Evolutionary conservation across 2,888 invertebrate genomes (phyloP).

Genomic region (Micropterix aruncella): DNA sequence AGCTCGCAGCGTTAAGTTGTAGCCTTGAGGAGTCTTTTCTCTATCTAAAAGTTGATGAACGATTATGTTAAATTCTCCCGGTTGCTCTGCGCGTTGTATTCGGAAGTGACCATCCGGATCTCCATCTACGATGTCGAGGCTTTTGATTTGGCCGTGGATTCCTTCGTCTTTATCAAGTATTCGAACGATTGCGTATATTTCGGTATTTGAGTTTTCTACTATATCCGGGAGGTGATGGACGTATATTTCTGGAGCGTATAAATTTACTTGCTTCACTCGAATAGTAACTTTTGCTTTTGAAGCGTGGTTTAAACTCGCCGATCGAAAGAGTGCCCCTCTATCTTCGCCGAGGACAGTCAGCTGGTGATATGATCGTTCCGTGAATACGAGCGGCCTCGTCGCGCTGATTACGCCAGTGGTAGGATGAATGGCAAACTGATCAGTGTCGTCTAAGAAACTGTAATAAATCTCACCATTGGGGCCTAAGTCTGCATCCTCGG

Average conservation of each 20-base stretch:
- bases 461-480: slow-evolving; percentile 96
- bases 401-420: slow-evolving; percentile 79
- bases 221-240: slow-evolving; percentile 69
- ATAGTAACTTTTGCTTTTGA: slow-evolving; percentile 68
- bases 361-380: slow-evolving; percentile 55
- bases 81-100: slow-evolving; percentile 45
- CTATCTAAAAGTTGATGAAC: slow-evolving; percentile 64
- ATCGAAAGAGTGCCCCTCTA: slow-evolving; percentile 51
- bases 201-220: slow-evolving; percentile 65
- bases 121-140: slow-evolving; percentile 74
- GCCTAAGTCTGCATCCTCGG: slow-evolving; percentile 93
- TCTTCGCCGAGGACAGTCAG: slow-evolving; percentile 76
- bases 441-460: slow-evolving; percentile 68
- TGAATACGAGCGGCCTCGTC: slow-evolving; percentile 61
- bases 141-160: slow-evolving; percentile 69
- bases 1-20: slow-evolving; percentile 77
- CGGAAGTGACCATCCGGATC: slow-evolving; percentile 84
- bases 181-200: slow-evolving; percentile 80
- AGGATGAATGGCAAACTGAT: slow-evolving; percentile 86
- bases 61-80: slow-evolving; percentile 66
- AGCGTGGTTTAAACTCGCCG: slow-evolving; percentile 34
- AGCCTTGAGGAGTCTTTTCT: slow-evolving; percentile 65
- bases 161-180: slow-evolving; percentile 76
- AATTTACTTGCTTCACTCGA: slow-evolving; percentile 69
- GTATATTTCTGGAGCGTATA: slow-evolving; percentile 72